Percentiles rank a stretch among this genome's conserved stretches.
Evolutionary conservation across 2,888 invertebrate species (phyloP).

Genomic region (Volucella bombylans): DNA sequence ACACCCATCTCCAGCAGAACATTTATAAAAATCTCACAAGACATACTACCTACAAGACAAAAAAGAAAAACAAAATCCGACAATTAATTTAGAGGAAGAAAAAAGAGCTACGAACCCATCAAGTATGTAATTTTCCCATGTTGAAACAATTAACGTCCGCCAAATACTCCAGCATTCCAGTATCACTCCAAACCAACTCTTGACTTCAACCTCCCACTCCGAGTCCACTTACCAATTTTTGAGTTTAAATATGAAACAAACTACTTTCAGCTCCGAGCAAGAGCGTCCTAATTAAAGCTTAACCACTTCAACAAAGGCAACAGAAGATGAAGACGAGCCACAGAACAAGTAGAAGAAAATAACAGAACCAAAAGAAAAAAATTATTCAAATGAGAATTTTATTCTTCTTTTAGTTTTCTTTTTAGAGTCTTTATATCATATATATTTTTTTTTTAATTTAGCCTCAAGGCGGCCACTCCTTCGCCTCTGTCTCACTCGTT

Average conservation of each 20-base stretch:
- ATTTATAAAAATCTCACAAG: constrained; percentile 23
- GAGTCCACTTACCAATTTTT: neutral
- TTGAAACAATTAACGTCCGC: constrained; percentile 50
- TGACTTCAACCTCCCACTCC: neutral
- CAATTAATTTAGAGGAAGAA: constrained; percentile 11
- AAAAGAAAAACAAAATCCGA: neutral
- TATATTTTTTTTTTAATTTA: neutral
- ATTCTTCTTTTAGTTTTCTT: neutral
- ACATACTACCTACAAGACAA: neutral
- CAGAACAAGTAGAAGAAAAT: neutral
- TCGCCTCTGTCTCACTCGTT: neutral
- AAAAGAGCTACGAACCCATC: constrained; percentile 17
- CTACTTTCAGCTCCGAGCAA: constrained; percentile 43
- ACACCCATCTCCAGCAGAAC: constrained; percentile 10
- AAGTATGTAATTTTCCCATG: constrained; percentile 40
- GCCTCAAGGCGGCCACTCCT: constrained; percentile 44
- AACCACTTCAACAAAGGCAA: constrained; percentile 52
- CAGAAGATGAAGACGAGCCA: constrained; percentile 9
- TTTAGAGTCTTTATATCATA: neutral
- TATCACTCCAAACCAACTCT: neutral
- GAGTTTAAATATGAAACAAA: constrained; percentile 24
- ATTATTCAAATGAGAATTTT: constrained; percentile 56
- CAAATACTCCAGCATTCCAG: constrained; percentile 1
- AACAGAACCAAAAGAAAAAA: constrained; percentile 9
- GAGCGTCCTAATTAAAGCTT: constrained; percentile 66